A percentile compares a stretch with the other conserved stretches of the same genome.
Evolutionary conservation across 2,888 invertebrate genomes (phyloP).

Genomic region (Dynastes maya): DNA sequence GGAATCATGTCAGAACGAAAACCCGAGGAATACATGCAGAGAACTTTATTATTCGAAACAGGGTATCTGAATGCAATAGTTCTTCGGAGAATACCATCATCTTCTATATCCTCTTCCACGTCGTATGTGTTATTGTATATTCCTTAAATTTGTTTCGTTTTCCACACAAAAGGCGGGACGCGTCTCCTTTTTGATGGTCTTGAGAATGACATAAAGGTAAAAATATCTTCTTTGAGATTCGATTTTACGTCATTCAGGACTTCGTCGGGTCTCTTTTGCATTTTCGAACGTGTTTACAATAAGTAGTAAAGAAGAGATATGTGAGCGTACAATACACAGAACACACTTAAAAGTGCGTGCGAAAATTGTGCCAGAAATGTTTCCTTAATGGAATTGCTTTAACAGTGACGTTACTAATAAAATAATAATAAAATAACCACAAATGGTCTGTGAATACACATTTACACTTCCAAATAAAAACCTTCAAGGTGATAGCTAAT

Average conservation of each 20-base stretch:
- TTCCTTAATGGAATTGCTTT: too few species aligned
- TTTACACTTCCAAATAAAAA: too few species aligned
- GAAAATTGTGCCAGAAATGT: too few species aligned
- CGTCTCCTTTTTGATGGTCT: conserved; percentile 34
- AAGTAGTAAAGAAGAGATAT: conserved; percentile 14
- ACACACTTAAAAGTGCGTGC: neutral
- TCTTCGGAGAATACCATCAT: conserved; percentile 37
- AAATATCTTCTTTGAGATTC: conserved; percentile 37
- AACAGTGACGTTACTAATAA: too few species aligned
- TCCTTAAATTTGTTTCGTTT: conserved; percentile 46
- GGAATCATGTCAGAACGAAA: conserved; percentile 32
- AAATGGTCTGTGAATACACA: too few species aligned
- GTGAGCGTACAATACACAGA: neutral
- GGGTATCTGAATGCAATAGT: conserved; percentile 47
- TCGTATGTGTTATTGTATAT: conserved; percentile 34
- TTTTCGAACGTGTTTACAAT: conserved; percentile 11
- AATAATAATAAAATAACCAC: too few species aligned
- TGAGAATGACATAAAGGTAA: conserved; percentile 40
- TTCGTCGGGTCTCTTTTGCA: conserved; percentile 20
- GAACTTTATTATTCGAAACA: conserved; percentile 43
- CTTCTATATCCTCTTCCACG: conserved; percentile 36
- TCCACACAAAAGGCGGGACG: conserved; percentile 25
- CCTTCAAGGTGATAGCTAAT: too few species aligned
- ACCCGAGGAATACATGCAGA: conserved; percentile 18
- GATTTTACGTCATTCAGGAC: conserved; percentile 38